phyloP scores from a whole-genome alignment of 37 sponge, comb jelly and placozoan genomes.

The Halisarca cf. caerulea region DNA sequence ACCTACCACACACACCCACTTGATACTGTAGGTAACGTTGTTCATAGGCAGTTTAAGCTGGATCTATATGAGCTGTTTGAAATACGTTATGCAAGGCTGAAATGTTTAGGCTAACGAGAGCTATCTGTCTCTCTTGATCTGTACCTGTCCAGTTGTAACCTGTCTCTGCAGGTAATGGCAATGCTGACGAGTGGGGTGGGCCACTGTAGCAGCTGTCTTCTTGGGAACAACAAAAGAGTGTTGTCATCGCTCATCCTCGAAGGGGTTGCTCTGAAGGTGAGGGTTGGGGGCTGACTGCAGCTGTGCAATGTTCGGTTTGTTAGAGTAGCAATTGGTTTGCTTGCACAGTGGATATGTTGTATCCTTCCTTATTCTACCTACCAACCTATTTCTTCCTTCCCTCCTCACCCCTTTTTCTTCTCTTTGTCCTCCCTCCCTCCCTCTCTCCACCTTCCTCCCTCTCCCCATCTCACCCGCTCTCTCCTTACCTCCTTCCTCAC shows the following conservation, averaged over 20 bases:
- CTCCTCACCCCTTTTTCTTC: too few species aligned
- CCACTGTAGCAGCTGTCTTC: conserved; percentile 68
- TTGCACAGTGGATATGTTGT: background rate
- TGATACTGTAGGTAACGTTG: background rate
- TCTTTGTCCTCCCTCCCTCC: too few species aligned
- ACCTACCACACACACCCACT: background rate
- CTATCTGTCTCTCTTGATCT: too few species aligned
- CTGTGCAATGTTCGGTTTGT: background rate
- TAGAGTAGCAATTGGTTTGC: background rate
- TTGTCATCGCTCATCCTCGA: conserved; percentile 65
- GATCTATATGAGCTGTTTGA: too few species aligned
- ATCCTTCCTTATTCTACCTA: too few species aligned
- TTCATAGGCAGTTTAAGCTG: too few species aligned
- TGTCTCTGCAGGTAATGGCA: conserved; percentile 38
- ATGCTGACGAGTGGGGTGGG: conserved; percentile 63
- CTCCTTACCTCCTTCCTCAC: too few species aligned
- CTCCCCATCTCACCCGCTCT: too few species aligned
- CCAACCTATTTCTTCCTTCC: too few species aligned
- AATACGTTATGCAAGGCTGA: too few species aligned
- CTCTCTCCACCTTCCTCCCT: too few species aligned
- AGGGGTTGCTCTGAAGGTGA: conserved; percentile 63
- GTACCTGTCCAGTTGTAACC: background rate
- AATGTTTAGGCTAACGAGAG: too few species aligned
- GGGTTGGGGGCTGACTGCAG: background rate
- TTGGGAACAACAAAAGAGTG: background rate